A percentile compares a stretch with the other conserved stretches of the same genome.
Evolutionary conservation across 2,113 vertebrate genomes (phyloP).

Genomic region (Benitochromis conjunctus): DNA sequence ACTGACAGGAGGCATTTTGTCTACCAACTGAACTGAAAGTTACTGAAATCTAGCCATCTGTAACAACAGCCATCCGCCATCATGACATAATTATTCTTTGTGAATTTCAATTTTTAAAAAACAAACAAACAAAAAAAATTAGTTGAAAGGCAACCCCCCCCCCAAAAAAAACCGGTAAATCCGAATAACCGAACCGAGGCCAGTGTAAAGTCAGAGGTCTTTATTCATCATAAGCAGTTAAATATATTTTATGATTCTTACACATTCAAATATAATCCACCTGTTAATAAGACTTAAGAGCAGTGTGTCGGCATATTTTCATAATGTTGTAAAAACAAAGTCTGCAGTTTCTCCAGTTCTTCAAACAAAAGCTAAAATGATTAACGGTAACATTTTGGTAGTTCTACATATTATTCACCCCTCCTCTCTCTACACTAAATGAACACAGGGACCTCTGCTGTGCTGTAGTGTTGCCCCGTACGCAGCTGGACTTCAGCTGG

Average conservation of each 20-base stretch:
- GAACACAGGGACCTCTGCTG: background rate
- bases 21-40: background rate
- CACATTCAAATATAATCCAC: background rate
- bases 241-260: background rate
- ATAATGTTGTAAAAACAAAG: background rate
- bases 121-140: background rate
- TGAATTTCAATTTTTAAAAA: background rate
- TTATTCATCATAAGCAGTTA: conserved; percentile 1
- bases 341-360: background rate
- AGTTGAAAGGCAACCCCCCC: background rate
- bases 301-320: background rate
- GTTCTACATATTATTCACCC: background rate
- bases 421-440: background rate
- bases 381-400: background rate
- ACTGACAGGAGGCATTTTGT: background rate
- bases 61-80: background rate
- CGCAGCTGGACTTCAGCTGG: background rate
- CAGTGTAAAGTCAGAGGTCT: background rate
- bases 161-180: too few relatives aligned
- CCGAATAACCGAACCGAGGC: background rate
- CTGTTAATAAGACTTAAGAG: background rate
- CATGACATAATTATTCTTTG: background rate
- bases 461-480: background rate
- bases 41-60: background rate
- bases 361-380: background rate